Evolutionary conservation across 2,888 invertebrate species (phyloP), one percentile per base, ranked within the genome.

Genomic region (Drosophila nr. perissopoda): DNA sequence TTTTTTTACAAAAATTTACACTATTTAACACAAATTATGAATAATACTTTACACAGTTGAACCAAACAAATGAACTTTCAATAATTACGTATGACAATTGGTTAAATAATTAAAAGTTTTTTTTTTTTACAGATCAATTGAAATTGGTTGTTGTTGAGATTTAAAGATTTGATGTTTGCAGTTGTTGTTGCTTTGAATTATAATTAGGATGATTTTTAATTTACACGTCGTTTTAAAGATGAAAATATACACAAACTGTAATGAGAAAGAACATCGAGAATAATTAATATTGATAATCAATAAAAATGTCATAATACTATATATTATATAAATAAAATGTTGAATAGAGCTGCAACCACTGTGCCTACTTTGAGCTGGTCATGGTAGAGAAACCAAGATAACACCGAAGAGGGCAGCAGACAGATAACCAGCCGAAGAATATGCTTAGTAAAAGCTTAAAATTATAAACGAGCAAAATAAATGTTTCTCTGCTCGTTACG

Each of bases 241-340:
- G 90, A 88, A 88, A 88, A 86, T 85, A 87, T 87, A 89, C 90
- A 87, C 90, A 85, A 87, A 89, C 87, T 87, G 87, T 7, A 87
- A 87, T 61, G 79, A 84, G 25, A 89, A 59, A 67, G 16, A 65
- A 46, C 11, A 58, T 7, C 34, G 21, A 56, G 11, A 58, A 18
- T 8, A 27, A 10, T 25, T 29, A 58, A 62, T 61, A 62, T 25
- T n/a, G 16, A 25, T 21, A 40, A n/a, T 34, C 34, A 36, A 40
- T 49, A 66, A 0, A 27, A 13, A 10, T 38, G 31, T 48, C 25
- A 29, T 29, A 52, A 29, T 38, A 8, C 11, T n/a, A 48, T 10
- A n/a, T 40, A 40, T n/a, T 18, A 1, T 1, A 52, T 25, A 31
- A 5, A 40, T 4, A 11, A 16, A 16, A 18, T 59, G 56, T 69